These are phyloP conservation scores for Leucophora obtusa DNA, from an alignment of 2,888 invertebrate genomes.

Conservation along the genomic window DNA sequence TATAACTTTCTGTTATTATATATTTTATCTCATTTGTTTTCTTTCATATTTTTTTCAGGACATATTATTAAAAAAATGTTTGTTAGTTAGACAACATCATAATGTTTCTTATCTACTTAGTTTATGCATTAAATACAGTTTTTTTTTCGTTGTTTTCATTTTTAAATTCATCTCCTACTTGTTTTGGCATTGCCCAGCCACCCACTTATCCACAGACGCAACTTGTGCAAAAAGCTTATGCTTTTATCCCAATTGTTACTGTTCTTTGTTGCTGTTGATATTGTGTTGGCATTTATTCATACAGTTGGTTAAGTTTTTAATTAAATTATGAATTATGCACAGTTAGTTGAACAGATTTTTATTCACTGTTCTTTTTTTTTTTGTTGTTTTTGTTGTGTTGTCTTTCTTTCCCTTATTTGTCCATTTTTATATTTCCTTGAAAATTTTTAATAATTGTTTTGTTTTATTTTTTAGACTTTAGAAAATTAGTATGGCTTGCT, in stretches of 20 bases:
- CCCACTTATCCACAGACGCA: constrained; percentile 8
- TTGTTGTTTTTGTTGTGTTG: constrained; percentile 3
- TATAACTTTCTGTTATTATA: background rate
- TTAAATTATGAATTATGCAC: constrained; percentile 78
- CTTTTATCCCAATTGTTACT: constrained; percentile 18
- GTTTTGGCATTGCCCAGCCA: background rate
- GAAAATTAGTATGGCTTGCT: constrained; percentile 14
- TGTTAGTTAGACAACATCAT: constrained; percentile 44
- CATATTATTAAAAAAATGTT: constrained; percentile 41
- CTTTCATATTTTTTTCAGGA: background rate
- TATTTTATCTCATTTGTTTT: constrained; percentile 27
- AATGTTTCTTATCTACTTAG: constrained; percentile 46
- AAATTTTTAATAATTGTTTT: background rate
- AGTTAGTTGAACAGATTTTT: constrained; percentile 76
- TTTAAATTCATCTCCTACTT: background rate
- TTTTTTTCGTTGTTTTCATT: background rate
- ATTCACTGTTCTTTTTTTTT: constrained; percentile 16
- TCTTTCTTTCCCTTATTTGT: constrained; percentile 8
- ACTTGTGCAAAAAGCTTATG: constrained; percentile 36
- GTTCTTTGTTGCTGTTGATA: constrained; percentile 30
- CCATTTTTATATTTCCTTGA: constrained; percentile 25
- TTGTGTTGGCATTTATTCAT: constrained; percentile 67
- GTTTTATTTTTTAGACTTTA: background rate
- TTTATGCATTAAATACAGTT: constrained; percentile 20
- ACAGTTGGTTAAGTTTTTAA: constrained; percentile 76